phyloP scores from a whole-genome alignment of 2,797 vertebrate genomes.

The Syngnathus rostellatus region DNA sequence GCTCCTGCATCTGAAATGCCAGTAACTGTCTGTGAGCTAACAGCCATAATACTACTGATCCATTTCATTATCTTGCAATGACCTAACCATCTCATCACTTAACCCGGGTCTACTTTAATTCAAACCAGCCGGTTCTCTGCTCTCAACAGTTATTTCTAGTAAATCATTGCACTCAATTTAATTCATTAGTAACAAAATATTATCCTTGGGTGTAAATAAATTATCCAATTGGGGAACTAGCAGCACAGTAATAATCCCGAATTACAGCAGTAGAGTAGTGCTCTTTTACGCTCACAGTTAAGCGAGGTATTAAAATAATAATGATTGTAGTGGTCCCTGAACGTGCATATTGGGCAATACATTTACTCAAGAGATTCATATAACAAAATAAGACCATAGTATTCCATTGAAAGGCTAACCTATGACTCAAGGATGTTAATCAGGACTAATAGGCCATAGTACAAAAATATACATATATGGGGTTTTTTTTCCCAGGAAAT shows the following conservation, averaged over 20 bases:
- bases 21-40: slow-evolving; percentile 2
- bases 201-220: too few relatives aligned
- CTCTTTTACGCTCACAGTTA: slow-evolving; percentile 26
- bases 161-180: slow-evolving; percentile 16
- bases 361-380: slow-evolving; percentile 59
- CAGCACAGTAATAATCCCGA: slow-evolving; percentile 43
- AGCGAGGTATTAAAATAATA: slow-evolving; percentile 42
- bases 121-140: slow-evolving; percentile 36
- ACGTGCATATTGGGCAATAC: slow-evolving; percentile 54
- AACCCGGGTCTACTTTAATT: slow-evolving; percentile 50
- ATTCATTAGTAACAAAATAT: background rate
- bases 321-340: slow-evolving; percentile 64
- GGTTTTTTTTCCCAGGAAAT: background rate
- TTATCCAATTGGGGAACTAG: slow-evolving; percentile 19
- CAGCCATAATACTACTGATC: slow-evolving; percentile 27
- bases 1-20: slow-evolving; percentile 6
- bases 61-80: slow-evolving; percentile 40
- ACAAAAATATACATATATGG: background rate
- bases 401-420: background rate
- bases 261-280: slow-evolving; percentile 35
- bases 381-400: slow-evolving; percentile 40
- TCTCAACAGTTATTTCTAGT: slow-evolving; percentile 61
- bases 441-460: background rate
- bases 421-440: background rate
- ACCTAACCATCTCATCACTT: slow-evolving; percentile 58